Base-by-base conservation (phyloP, 2,888 invertebrate genomes). In the Amiota mariae region DNA sequence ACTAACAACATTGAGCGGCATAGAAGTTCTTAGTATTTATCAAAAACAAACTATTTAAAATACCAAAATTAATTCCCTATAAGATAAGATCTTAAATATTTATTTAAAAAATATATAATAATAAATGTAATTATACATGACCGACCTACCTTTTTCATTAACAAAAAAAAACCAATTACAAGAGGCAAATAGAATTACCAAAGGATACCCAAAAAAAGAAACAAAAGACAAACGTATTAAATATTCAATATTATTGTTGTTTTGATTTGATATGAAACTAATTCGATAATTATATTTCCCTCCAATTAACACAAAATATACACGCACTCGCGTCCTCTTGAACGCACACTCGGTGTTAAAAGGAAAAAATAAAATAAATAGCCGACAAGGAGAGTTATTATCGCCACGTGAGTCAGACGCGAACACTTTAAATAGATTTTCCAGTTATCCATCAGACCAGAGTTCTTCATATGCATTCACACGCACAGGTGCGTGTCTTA, bases 201-300 rank as follows among this genome's bases (percentile, higher is more conserved):
- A 36, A 36, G 54, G 12, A n/a, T 13, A 54, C 13, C 15, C 1
- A 54, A 54, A 54, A 54, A 13, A 0, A 8, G 54, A 54, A 13
- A 54, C 54, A n/a, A n/a, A 11, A 54, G 36, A 6, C 36, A 36
- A 36, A 46, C 73, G 57, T 48, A 70, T 68, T 56, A 70, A 73
- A 70, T 73, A 73, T 73, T 70, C 70, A 70, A 48, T 56, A 70
- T 73, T 70, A 73, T 73, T 70, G 73, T 20, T 64, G 70, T 64
- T 70, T 73, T 73, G 64, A 73, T 70, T 73, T 46, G 63, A 73
- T 70, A 57, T 70, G 64, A 46, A 56, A 63, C 47, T 20, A 63
- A 54, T 63, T 54, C 47, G 56, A 70, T 68, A 64, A 64, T 70
- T 54, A 73, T 70, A 10, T 54, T 8, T 36, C 8, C 36, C 36